Evolutionary conservation across 2,113 vertebrate genomes (phyloP), one percentile per base, ranked within the genome.

Genomic region (Microtus montanus): DNA sequence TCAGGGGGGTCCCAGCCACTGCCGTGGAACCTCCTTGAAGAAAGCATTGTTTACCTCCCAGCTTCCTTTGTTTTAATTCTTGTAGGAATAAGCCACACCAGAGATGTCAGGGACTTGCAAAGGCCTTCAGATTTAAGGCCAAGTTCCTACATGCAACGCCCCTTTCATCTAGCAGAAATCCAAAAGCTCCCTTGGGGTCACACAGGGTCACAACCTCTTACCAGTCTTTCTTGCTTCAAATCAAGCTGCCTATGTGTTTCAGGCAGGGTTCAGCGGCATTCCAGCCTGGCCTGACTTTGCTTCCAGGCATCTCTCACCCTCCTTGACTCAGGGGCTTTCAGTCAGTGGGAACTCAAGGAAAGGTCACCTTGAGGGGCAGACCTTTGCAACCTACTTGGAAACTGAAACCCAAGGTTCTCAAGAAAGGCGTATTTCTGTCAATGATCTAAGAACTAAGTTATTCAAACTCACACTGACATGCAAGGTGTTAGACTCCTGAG

Each of bases 51-150:
- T 85, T 79, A 93, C 87, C 26, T 74, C 90, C 41, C 71, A 38
- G 80, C 75, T 79, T 90, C 94, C 93, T 96, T 90, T 97, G 95
- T 97, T 93, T 96, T 84, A 91, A 97, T 97, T 97, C 93, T 92
- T 93, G 78, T 64, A 71, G 93, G 92, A 92, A 95, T 80, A 88
- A 91, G 90, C 94, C 22, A 17, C 78, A 95, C 85, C 33, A 89
- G 90, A 87, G 80, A 85, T 90, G 93, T 71, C 94, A 83, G 87
- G 75, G 89, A 44, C 85, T 94, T 96, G 87, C 78, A 66, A 90
- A 86, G 78, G 80, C 90, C 70, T 89, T 96, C 94, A 97, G 95
- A 97, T 93, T 90, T 66, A 95, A 96, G 95, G 94, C 93, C 95
- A 97, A 96, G 96, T 95, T 86, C 70, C 47, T 80, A n/a, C 71